Base-by-base conservation (phyloP, 2,113 vertebrate species). In the Gymnarchus niloticus region DNA sequence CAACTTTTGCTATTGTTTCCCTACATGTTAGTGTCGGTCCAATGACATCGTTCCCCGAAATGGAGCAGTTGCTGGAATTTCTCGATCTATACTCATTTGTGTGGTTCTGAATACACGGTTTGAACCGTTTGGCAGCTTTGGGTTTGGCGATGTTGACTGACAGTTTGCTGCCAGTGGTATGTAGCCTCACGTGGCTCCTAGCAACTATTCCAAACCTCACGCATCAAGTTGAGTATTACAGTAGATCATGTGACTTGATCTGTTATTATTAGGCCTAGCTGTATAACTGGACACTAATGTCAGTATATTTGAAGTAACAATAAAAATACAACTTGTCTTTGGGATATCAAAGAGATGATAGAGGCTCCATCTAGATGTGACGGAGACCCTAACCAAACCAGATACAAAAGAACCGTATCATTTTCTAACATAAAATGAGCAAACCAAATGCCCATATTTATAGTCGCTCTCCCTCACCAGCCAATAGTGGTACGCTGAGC, bases 271-370 rank as follows among this genome's bases (percentile, higher is more conserved):
- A 73, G 33, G 41, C 65, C 37, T 73, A 73, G 33, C 33, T 73
- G 41, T 73, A n/a, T n/a, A n/a, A n/a, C n/a, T n/a, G n/a, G n/a
- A n/a, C n/a, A n/a, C n/a, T n/a, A n/a, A n/a, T n/a, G n/a, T n/a
- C n/a, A n/a, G n/a, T n/a, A n/a, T n/a, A n/a, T n/a, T n/a, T n/a
- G n/a, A n/a, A n/a, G n/a, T n/a, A n/a, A n/a, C n/a, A n/a, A n/a
- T n/a, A n/a, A n/a, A n/a, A n/a, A n/a, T n/a, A n/a, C 89, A 87
- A n/a, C 86, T 28, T 65, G 86, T 86, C 87, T 88, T 89, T 89
- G 87, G 87, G 88, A 81, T 80, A 77, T 81, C 76, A 85, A 83
- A 81, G 61, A 86, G 84, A 83, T 81, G 65, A 78, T 65, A 82
- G n/a, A n/a, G n/a, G n/a, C n/a, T n/a, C n/a, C n/a, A n/a, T n/a